Evolutionary conservation across 30 jellyfish, hydroid and myxozoan species (phyloP).

Genomic region (Aurelia aurita): DNA sequence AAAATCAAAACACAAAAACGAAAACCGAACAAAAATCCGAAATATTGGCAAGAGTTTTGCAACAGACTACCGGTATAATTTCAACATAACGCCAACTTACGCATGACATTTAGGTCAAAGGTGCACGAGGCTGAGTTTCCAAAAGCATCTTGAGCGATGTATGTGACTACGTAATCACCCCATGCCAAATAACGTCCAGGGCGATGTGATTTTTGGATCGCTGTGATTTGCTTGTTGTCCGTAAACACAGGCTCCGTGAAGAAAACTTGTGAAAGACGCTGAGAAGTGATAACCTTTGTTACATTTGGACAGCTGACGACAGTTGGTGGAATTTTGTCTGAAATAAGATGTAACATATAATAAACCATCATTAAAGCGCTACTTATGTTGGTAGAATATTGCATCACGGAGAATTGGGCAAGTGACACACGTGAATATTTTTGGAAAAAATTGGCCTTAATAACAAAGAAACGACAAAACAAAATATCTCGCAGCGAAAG

Average conservation of each 20-base stretch:
- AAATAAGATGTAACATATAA: too few relatives aligned
- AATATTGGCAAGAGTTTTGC: too few relatives aligned
- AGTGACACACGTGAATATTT: too few relatives aligned
- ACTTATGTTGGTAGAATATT: too few relatives aligned
- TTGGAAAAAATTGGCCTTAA: too few relatives aligned
- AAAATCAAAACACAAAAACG: too few relatives aligned
- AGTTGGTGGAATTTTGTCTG: conserved; percentile 92
- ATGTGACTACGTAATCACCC: conserved; percentile 93
- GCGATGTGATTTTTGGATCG: conserved; percentile 75
- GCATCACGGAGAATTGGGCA: too few relatives aligned
- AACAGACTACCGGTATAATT: neutral
- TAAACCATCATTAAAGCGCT: too few relatives aligned
- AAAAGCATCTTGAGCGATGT: conserved; percentile 81
- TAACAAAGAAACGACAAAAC: too few relatives aligned
- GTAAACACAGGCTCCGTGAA: conserved; percentile 92
- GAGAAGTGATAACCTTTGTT: conserved; percentile 41
- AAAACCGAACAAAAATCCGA: too few relatives aligned
- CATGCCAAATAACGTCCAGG: conserved; percentile 74
- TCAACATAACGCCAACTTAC: conserved; percentile 56
- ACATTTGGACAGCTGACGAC: conserved; percentile 78
- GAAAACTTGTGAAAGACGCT: conserved; percentile 32
- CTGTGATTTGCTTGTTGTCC: conserved; percentile 81
- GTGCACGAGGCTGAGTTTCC: conserved; percentile 91
- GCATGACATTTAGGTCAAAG: conserved; percentile 80
- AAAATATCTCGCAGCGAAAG: too few relatives aligned